Conservation (phyloP, 2,113 vertebrate species). For the Anas platyrhynchos region DNA sequence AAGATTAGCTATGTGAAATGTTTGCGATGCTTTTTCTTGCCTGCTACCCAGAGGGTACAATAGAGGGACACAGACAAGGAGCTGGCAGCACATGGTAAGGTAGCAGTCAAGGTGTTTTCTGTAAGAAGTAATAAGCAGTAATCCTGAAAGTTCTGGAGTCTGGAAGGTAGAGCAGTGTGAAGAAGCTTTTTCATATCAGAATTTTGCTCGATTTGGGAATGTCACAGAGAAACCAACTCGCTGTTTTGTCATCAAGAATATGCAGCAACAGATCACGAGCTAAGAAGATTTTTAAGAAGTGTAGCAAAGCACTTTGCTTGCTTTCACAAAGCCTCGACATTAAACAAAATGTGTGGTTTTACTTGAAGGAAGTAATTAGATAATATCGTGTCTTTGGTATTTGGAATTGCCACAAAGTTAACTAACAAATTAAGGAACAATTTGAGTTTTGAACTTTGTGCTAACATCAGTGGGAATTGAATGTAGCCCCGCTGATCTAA, state of each 20-base stretch:
- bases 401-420: not conserved
- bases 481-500: not conserved
- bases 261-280: accelerated
- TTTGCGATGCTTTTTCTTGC: conserved; percentile 3
- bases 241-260: not conserved
- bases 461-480: not conserved
- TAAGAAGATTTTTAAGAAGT: not conserved
- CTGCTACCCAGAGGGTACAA: not conserved
- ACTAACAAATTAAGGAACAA: not conserved
- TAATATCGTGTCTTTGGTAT: not conserved
- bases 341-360: not conserved
- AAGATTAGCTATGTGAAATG: conserved; percentile 33
- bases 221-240: not conserved
- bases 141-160: not conserved
- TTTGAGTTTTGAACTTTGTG: not conserved
- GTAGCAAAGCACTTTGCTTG: not conserved
- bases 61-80: not conserved
- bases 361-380: not conserved
- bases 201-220: not conserved
- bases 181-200: not conserved
- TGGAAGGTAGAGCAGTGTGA: not conserved
- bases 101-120: not conserved
- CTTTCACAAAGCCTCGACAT: not conserved
- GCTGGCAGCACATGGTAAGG: not conserved
- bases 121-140: not conserved